Percentiles rank a stretch among this genome's conserved stretches.
These are phyloP conservation scores for Chymomyza caudatula DNA, from an alignment of 2,888 invertebrate species.

Conservation along the genomic window DNA sequence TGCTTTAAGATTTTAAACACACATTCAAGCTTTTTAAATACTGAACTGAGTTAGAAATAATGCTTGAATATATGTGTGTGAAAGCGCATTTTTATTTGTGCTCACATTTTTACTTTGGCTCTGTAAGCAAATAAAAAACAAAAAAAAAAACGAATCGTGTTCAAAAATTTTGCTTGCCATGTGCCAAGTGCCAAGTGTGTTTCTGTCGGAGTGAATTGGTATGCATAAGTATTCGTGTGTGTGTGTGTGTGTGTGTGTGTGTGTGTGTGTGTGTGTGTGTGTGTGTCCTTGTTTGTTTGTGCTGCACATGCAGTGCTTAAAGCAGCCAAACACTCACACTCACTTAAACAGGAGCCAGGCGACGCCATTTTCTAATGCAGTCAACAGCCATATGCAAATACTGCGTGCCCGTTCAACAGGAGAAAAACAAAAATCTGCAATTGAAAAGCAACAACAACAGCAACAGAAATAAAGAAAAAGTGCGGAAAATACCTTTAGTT, in stretches of 20 bases:
- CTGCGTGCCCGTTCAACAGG: slow-evolving; percentile 7
- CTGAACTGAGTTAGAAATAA: background rate
- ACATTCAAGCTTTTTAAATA: background rate
- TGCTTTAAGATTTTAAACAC: background rate
- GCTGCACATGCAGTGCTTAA: slow-evolving; percentile 59
- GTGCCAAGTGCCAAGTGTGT: slow-evolving; percentile 50
- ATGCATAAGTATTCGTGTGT: background rate
- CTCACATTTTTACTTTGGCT: slow-evolving; percentile 46
- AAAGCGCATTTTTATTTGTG: slow-evolving; percentile 42
- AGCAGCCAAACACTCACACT: slow-evolving; percentile 24
- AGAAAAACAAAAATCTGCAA: slow-evolving; percentile 40
- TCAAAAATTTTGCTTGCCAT: slow-evolving; percentile 41
- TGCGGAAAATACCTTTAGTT: background rate
- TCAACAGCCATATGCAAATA: slow-evolving; percentile 60
- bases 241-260: background rate
- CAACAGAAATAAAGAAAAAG: background rate
- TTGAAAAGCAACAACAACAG: slow-evolving; percentile 47
- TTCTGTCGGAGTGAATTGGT: background rate
- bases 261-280: slow-evolving; percentile 16
- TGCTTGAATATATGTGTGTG: slow-evolving; percentile 14
- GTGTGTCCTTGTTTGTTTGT: slow-evolving; percentile 9
- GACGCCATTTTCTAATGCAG: slow-evolving; percentile 37
- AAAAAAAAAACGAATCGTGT: background rate
- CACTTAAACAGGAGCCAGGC: background rate
- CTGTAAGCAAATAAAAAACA: slow-evolving; percentile 35